Evolutionary conservation across 2,888 invertebrate species (phyloP).

Genomic region (Tetrapedia diversipes): DNA sequence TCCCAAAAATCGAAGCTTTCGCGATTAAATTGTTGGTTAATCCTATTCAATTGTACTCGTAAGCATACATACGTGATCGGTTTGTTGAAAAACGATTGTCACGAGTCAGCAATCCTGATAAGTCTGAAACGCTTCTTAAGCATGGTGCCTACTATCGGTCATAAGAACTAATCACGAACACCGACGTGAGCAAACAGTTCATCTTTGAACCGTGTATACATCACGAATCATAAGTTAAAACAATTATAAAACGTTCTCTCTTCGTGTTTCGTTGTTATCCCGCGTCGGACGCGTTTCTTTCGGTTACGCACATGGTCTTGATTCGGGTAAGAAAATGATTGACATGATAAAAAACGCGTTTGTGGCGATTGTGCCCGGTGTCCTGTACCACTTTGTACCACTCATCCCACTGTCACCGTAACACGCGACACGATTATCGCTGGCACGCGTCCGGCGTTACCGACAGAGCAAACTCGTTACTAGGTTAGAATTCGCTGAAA

Average conservation of each 20-base stretch:
- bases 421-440: constrained; percentile 69
- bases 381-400: constrained; percentile 59
- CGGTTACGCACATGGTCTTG: not conserved
- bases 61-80: constrained; percentile 33
- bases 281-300: constrained; percentile 1
- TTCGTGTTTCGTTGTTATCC: not conserved
- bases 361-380: constrained; percentile 42
- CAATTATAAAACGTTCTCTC: not conserved
- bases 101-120: constrained; percentile 39
- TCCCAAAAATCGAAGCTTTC: not conserved
- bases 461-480: constrained; percentile 71
- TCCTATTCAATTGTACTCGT: not conserved
- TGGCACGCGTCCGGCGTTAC: constrained; percentile 71
- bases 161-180: constrained; percentile 14
- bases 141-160: constrained; percentile 26
- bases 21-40: not conserved
- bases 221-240: constrained; percentile 18
- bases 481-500: constrained; percentile 72
- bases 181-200: constrained; percentile 29
- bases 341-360: constrained; percentile 33
- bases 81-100: constrained; percentile 10
- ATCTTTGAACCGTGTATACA: not conserved
- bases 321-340: not conserved
- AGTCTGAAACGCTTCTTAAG: constrained; percentile 23
- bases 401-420: constrained; percentile 67